Conservation (phyloP, 1,140 invertebrate species). For the Diachasmimorpha longicaudata region DNA sequence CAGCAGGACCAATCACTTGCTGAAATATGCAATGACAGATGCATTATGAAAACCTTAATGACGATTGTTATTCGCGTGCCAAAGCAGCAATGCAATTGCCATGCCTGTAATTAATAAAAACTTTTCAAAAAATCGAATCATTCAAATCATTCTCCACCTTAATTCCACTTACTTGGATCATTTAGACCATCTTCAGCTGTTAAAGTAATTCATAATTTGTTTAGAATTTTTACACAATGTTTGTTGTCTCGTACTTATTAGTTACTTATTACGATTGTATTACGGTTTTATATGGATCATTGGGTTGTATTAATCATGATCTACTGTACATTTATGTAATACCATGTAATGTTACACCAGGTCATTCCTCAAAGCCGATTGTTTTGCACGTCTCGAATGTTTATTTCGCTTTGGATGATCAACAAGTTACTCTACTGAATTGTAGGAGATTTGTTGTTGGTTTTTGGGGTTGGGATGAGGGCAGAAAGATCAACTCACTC, state of each 20-base stretch:
- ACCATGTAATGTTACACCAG: slow-evolving; percentile 16
- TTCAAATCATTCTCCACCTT: slow-evolving; percentile 49
- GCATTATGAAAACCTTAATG: not conserved
- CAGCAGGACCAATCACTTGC: too few species aligned
- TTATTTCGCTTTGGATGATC: not conserved
- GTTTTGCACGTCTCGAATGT: not conserved
- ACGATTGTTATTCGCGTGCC: not conserved
- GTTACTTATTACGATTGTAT: slow-evolving; percentile 40
- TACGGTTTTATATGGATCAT: slow-evolving; percentile 28
- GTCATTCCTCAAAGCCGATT: not conserved
- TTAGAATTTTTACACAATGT: not conserved
- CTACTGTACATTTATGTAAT: slow-evolving; percentile 20
- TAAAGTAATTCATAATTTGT: slow-evolving; percentile 53
- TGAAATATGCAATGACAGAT: too few species aligned
- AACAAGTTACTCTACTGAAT: not conserved
- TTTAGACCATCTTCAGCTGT: slow-evolving; percentile 57
- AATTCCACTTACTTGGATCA: slow-evolving; percentile 61
- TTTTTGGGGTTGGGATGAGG: not conserved
- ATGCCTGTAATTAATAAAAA: slow-evolving; percentile 15
- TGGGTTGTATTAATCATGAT: slow-evolving; percentile 10
- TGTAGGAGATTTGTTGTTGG: not conserved
- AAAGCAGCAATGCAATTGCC: not conserved
- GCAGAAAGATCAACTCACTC: slow-evolving; percentile 69
- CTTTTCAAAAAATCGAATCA: slow-evolving; percentile 37
- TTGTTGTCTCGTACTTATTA: slow-evolving; percentile 2